These are phyloP conservation scores for Crioceris asparagi DNA, from an alignment of 2,888 invertebrate genomes.

Conservation along the genomic window DNA sequence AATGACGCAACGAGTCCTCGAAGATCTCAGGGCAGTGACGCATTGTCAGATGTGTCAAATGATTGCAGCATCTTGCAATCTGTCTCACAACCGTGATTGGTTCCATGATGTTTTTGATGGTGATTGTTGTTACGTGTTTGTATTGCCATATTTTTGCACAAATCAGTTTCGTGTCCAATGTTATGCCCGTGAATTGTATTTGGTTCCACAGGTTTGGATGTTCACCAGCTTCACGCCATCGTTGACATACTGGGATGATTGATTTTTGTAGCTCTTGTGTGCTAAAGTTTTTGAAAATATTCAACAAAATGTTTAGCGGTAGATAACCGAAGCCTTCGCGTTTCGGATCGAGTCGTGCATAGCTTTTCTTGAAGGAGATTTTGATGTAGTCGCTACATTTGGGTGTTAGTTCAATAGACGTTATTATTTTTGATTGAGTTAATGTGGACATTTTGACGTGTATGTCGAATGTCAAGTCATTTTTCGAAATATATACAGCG, in stretches of 20 bases:
- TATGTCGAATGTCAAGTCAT: too few relatives aligned
- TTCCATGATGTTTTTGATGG: conserved; percentile 7
- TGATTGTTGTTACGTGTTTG: conserved; percentile 9
- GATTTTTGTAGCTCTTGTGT: conserved; percentile 12
- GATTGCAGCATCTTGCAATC: conserved; percentile 12
- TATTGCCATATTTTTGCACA: conserved; percentile 15
- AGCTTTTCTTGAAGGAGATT: too few relatives aligned
- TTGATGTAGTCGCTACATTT: too few relatives aligned
- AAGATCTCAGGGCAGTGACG: conserved; percentile 13
- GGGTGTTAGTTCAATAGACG: too few relatives aligned
- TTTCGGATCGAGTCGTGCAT: too few relatives aligned
- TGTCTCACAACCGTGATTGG: conserved; percentile 12
- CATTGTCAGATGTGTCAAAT: conserved; percentile 9
- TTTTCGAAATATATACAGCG: too few relatives aligned
- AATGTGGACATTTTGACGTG: too few relatives aligned
- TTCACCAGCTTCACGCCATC: conserved; percentile 14
- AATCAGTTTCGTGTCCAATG: conserved; percentile 8
- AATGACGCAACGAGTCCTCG: conserved; percentile 14
- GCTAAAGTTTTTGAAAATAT: conserved; percentile 13
- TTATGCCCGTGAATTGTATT: conserved; percentile 10
- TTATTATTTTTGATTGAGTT: too few relatives aligned
- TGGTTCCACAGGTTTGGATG: conserved; percentile 13
- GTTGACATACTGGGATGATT: conserved; percentile 16
- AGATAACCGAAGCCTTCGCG: conserved; percentile 9
- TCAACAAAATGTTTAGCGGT: conserved; percentile 9